phyloP scores from a whole-genome alignment of 2,888 invertebrate genomes.

The Chalcis sispes region DNA sequence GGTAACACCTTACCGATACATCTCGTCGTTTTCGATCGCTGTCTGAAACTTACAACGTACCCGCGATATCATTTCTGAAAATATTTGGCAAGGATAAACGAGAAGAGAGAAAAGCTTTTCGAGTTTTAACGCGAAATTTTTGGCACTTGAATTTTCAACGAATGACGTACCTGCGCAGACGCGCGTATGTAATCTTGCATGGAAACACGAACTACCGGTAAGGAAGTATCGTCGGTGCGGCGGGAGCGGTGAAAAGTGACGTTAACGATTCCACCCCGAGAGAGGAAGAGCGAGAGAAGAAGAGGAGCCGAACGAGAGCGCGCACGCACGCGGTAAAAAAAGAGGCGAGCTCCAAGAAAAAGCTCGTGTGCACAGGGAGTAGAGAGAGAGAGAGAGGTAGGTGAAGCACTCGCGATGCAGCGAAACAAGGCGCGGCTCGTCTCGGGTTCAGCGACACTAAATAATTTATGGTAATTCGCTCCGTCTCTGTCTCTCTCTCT shows the following conservation, averaged over 20 bases:
- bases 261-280: constrained; percentile 20
- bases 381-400: constrained; percentile 3
- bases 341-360: not conserved
- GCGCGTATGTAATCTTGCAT: not conserved
- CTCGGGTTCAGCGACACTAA: constrained; percentile 58
- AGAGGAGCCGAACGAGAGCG: not conserved
- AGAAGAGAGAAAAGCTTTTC: too few species aligned
- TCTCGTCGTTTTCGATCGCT: not conserved
- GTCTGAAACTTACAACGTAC: too few species aligned
- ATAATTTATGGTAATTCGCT: constrained; percentile 57
- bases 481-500: too few species aligned
- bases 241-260: constrained; percentile 16
- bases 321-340: not conserved
- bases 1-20: not conserved
- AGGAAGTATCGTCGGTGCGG: not conserved
- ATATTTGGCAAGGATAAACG: too few species aligned
- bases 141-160: too few species aligned
- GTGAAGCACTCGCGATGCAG: constrained; percentile 1
- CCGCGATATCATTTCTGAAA: too few species aligned
- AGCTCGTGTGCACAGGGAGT: constrained; percentile 28
- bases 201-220: not conserved
- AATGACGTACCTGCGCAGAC: not conserved
- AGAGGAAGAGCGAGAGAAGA: not conserved
- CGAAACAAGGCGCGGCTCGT: constrained; percentile 52
- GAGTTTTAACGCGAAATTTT: too few species aligned